Evolutionary conservation across 2,888 invertebrate species (phyloP).

Genomic region (Eilema depressum): DNA sequence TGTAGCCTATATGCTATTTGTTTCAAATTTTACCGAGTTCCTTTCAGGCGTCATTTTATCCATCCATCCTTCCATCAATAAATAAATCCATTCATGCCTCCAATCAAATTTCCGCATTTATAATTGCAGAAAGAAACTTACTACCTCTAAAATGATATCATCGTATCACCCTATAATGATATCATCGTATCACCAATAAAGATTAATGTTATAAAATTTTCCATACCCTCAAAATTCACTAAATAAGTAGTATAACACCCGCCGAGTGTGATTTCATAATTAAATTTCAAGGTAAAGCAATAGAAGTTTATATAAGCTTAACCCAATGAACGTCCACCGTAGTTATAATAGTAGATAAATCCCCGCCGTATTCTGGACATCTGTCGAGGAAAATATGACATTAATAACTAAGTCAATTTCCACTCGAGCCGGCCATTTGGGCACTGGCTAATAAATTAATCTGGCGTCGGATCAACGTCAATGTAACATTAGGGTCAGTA

Average conservation of each 20-base stretch:
- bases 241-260: not conserved
- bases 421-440: constrained; percentile 61
- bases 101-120: not conserved
- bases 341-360: constrained; percentile 59
- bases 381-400: constrained; percentile 72
- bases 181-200: too few relatives aligned
- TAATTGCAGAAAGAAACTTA: not conserved
- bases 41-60: not conserved
- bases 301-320: constrained; percentile 31
- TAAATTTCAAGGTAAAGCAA: constrained; percentile 16
- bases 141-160: not conserved
- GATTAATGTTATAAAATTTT: not conserved
- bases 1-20: not conserved
- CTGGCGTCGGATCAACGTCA: constrained; percentile 78
- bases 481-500: constrained; percentile 70
- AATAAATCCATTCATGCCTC: not conserved
- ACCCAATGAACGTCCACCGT: constrained; percentile 45
- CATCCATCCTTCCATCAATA: too few relatives aligned
- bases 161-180: too few relatives aligned
- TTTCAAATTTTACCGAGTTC: not conserved
- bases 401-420: constrained; percentile 75
- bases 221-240: not conserved
- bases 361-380: constrained; percentile 58
- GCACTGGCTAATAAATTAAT: constrained; percentile 78
- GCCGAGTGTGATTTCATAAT: constrained; percentile 8